phyloP scores from a whole-genome alignment of 2,888 invertebrate genomes.

The Cheilosia vernalis region DNA sequence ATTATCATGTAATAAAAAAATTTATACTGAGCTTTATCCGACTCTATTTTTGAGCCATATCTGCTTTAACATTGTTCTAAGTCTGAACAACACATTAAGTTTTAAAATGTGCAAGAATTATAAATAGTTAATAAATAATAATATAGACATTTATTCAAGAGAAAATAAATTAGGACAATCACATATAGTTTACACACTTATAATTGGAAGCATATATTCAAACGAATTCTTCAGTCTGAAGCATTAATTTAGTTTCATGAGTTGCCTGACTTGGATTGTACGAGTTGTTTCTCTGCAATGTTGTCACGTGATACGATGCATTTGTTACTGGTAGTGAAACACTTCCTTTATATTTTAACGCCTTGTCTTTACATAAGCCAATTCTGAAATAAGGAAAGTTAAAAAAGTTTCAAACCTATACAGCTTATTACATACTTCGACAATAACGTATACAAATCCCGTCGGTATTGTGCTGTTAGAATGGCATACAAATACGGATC shows the following conservation, averaged over 20 bases:
- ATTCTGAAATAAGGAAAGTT: constrained; percentile 81
- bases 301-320: constrained; percentile 78
- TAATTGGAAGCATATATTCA: constrained; percentile 69
- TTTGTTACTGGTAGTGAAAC: constrained; percentile 80
- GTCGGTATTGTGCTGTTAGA: constrained; percentile 92
- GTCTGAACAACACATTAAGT: no score
- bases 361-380: constrained; percentile 84
- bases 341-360: constrained; percentile 84
- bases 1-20: no score
- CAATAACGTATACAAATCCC: constrained; percentile 88
- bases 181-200: constrained; percentile 13
- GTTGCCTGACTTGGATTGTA: constrained; percentile 70
- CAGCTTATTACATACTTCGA: constrained; percentile 84
- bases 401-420: no score
- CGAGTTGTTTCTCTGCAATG: constrained; percentile 78
- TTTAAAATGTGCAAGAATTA: no score
- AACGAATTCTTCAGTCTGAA: constrained; percentile 80
- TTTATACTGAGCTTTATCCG: no score
- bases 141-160: neutral
- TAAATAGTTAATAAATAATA: no score
- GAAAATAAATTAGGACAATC: constrained; percentile 23
- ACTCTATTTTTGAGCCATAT: no score
- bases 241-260: constrained; percentile 79
- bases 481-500: constrained; percentile 97
- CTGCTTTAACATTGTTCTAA: no score